Evolutionary conservation across 1,140 invertebrate genomes (phyloP), one percentile per base, ranked within the genome.

Genomic region (Latrodectus geometricus): DNA sequence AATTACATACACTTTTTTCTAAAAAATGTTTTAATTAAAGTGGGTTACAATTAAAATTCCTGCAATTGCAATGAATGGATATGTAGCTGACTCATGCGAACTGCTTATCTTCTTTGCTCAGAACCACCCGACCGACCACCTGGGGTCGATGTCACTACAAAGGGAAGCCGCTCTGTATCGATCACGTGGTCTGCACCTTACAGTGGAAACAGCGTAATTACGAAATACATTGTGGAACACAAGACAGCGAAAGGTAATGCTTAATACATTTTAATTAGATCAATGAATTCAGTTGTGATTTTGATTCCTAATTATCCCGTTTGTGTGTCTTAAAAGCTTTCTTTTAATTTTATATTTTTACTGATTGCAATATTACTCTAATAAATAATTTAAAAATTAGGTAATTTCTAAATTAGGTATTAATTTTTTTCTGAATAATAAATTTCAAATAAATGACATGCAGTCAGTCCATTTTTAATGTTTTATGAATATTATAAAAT

Each of bases 171-270:
- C 15, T 89, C 88, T 49, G 88, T 90, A 9, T 89, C 88, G 0
- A 87, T 92, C 7, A 86, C 88, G 12, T 92, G 92, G 97, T 95
- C 95, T 50, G 94, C 96, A 80, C 97, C 97, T 17, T 98, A 97
- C 91, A 96, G 98, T 91, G 97, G 97, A 88, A 98, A 98, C 91
- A 97, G 96, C n/a, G 95, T 95, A 0, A 96, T 99, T 88, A 96
- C 95, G 88, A 94, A 95, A 90, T 99, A 97, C 91, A 93, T 96
- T 69, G 96, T 98, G 90, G 96, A 98, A 91, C 97, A 97, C 91
- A 98, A 97, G 92, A 49, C 78, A 20, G 65, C 73, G 4, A 86
- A 70, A 70, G 77, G 85, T 86, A 56, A 61, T 23, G 9, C 49
- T 15, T n/a, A 52, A 52, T 52, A 20, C 9, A 17, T 35, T 35